Base-by-base conservation (phyloP, 64 coral and sea anemone species). In the Stylophora pistillata region DNA sequence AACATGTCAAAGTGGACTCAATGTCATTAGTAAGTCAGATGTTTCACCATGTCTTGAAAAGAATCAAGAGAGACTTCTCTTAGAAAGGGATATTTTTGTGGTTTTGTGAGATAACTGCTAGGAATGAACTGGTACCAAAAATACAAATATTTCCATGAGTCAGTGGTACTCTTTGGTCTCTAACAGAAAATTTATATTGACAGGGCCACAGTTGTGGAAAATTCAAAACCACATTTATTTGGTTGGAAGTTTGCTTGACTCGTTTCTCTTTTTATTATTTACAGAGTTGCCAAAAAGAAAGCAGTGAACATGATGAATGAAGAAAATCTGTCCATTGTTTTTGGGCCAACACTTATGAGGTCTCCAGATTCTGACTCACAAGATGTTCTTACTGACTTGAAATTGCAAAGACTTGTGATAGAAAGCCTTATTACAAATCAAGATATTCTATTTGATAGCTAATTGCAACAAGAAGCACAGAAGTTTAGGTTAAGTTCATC, bases 221-320 rank as follows among this genome's bases (percentile, higher is more conserved):
- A 47, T 47, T 47, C 0, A 47, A 47, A 47, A 47, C 37, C 37
- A 47, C 3, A 4, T 47, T 47, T 47, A 47, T 47, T 47, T 47
- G 37, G 37, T 47, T 47, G 3, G 37, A 47, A 7, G 28, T 41
- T 80, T 21, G 20, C 41, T 61, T 80, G 16, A 80, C 77, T 53
- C 16, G 53, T 12, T 18, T 33, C 30, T 47, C 9, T 28, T 73
- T 32, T 33, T 29, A 23, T 23, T 27, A 41, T 68, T 89, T 79
- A 23, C 85, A 95, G 95, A 81, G 89, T 98, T n/a, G 81, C 92
- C 63, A 92, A 85, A 56, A 56, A 53, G 33, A 88, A 86, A 72
- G 88, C 72, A 15, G 79, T 92, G n/a, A 98, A 98, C 88, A 98
- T 98, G 95, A 98, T 98, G 95, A 94, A 29, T 68, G 89, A 94